A percentile compares a stretch with the other conserved stretches of the same genome.
These are phyloP conservation scores for Drosophila subsilvestris DNA, from an alignment of 2,888 invertebrate species.

Conservation along the genomic window DNA sequence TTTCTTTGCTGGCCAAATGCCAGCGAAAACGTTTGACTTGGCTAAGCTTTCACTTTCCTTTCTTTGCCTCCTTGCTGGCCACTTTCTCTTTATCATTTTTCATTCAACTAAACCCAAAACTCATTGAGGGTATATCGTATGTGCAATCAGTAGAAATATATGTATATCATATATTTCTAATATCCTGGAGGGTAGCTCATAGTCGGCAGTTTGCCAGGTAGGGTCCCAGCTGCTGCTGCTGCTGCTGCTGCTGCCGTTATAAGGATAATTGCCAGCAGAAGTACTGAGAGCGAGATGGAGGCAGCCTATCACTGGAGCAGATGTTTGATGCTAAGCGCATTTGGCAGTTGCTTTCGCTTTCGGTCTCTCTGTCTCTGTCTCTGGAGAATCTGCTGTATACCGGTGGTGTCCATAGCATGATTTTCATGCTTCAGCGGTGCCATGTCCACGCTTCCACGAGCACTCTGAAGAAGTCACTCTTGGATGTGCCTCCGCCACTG, in stretches of 20 bases:
- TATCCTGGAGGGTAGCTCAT: neutral
- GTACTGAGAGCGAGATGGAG: neutral
- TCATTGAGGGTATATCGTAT: neutral
- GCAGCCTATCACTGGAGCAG: constrained; percentile 21
- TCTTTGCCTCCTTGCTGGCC: neutral
- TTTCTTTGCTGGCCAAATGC: constrained; percentile 30
- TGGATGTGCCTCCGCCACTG: no score
- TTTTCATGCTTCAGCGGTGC: constrained; percentile 49
- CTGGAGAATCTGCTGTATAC: constrained; percentile 21
- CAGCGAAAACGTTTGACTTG: constrained; percentile 39
- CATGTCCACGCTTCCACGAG: constrained; percentile 28
- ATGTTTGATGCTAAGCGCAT: constrained; percentile 51
- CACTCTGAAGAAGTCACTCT: neutral
- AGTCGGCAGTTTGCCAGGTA: no score
- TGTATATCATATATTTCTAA: no score
- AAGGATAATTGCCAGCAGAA: neutral
- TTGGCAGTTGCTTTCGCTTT: constrained; percentile 42
- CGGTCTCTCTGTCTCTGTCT: constrained; percentile 30
- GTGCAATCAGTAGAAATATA: neutral
- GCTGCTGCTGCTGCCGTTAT: neutral
- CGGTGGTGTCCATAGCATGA: constrained; percentile 16
- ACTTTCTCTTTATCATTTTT: constrained; percentile 63
- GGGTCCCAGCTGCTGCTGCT: neutral
- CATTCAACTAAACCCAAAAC: constrained; percentile 34
- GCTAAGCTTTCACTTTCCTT: constrained; percentile 27